Evolutionary conservation across 2,797 vertebrate species (phyloP).

Genomic region (Platalea minor): DNA sequence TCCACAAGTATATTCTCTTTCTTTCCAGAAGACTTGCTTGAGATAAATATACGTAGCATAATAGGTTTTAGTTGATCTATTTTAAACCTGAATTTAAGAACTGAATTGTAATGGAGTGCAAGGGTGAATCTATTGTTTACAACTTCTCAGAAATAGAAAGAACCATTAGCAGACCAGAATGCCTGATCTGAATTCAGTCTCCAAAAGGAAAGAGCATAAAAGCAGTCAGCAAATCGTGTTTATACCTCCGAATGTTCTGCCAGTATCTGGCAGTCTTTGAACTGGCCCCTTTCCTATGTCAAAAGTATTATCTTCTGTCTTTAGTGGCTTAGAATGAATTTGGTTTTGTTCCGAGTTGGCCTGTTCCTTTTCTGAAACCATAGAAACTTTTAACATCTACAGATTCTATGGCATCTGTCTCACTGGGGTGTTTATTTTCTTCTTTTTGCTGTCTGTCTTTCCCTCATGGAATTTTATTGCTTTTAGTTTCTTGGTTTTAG

Average conservation of each 20-base stretch:
- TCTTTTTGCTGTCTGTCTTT: not conserved
- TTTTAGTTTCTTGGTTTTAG: not conserved
- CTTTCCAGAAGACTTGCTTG: not conserved
- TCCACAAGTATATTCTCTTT: not conserved
- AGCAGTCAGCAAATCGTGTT: not conserved
- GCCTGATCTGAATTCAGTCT: not conserved
- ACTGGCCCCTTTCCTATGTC: not conserved
- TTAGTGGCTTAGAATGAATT: not conserved
- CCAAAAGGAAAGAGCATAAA: not conserved
- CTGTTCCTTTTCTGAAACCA: not conserved
- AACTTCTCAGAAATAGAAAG: not conserved
- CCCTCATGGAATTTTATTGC: not conserved
- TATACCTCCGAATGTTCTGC: conserved; percentile 29
- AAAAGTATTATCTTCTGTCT: not conserved
- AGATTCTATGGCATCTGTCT: not conserved
- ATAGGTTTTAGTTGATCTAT: not conserved
- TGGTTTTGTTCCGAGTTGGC: not conserved
- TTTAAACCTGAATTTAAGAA: not conserved
- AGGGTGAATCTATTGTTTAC: not conserved
- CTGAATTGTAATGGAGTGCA: not conserved
- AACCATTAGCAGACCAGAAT: not conserved
- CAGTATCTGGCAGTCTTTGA: not conserved
- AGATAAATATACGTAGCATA: not conserved
- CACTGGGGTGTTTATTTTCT: not conserved
- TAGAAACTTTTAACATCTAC: not conserved